Conservation (phyloP, 2,113 vertebrate genomes). For the Odontesthes bonariensis region DNA sequence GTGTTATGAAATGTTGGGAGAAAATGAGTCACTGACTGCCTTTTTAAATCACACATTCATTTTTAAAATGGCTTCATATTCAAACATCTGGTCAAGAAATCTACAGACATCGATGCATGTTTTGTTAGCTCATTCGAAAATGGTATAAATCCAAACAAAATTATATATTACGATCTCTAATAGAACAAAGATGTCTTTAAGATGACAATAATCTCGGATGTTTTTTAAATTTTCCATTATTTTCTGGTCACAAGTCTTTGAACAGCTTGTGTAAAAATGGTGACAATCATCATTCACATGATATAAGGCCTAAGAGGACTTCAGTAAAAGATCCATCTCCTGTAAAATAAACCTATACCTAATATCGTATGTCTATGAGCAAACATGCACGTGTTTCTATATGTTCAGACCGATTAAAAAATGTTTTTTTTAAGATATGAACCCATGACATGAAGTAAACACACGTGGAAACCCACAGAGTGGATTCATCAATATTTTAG, state of each 20-base stretch:
- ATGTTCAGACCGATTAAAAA: neutral
- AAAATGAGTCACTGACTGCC: too few species aligned
- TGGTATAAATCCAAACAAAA: too few species aligned
- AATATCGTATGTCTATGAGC: neutral
- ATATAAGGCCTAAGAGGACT: neutral
- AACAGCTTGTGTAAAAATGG: neutral
- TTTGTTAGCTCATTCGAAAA: too few species aligned
- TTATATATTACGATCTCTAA: too few species aligned
- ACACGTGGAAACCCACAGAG: conserved; percentile 34
- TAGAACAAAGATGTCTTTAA: too few species aligned
- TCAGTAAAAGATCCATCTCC: neutral
- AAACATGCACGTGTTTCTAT: neutral
- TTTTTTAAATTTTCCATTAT: neutral
- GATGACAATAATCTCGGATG: too few species aligned
- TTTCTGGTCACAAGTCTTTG: neutral
- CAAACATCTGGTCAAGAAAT: too few species aligned
- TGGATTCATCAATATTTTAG: conserved; percentile 83
- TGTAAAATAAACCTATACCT: neutral
- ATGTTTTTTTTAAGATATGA: neutral
- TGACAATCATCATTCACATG: neutral
- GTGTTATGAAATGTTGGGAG: too few species aligned
- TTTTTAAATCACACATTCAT: too few species aligned
- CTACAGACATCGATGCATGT: too few species aligned
- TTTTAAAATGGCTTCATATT: too few species aligned
- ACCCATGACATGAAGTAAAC: neutral